These are phyloP conservation scores for Podabrus alpinus DNA, from an alignment of 2,888 invertebrate genomes.

Conservation along the genomic window DNA sequence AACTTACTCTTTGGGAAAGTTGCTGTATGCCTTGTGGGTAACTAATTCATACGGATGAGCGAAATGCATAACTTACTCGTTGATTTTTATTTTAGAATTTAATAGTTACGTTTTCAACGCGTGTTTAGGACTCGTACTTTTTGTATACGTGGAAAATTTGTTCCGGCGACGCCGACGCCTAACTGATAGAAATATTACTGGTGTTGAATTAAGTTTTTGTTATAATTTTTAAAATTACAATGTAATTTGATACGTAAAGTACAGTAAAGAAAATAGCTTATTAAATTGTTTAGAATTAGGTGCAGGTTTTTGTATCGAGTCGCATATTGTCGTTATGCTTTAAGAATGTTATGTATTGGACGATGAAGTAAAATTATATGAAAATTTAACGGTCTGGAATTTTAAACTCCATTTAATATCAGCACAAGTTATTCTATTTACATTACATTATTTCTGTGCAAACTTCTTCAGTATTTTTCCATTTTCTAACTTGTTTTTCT, in stretches of 20 bases:
- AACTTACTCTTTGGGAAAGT: background rate
- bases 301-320: background rate
- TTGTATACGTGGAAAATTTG: background rate
- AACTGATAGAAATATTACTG: background rate
- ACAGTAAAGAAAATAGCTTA: background rate
- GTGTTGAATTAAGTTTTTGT: background rate
- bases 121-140: background rate
- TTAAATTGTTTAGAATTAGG: background rate
- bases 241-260: background rate
- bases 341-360: background rate
- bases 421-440: constrained; percentile 47
- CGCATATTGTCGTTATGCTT: background rate
- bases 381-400: constrained; percentile 40
- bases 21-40: background rate
- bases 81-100: background rate
- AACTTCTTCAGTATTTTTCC: constrained; percentile 46
- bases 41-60: background rate
- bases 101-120: background rate
- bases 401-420: constrained; percentile 41
- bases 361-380: constrained; percentile 1
- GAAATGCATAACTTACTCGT: background rate
- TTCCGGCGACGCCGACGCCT: background rate
- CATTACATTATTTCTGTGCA: constrained; percentile 46
- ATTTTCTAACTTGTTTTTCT: constrained; percentile 39
- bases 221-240: background rate